These are phyloP conservation scores for Chromobotia macracanthus DNA, from an alignment of 2,797 vertebrate species.

Conservation along the genomic window DNA sequence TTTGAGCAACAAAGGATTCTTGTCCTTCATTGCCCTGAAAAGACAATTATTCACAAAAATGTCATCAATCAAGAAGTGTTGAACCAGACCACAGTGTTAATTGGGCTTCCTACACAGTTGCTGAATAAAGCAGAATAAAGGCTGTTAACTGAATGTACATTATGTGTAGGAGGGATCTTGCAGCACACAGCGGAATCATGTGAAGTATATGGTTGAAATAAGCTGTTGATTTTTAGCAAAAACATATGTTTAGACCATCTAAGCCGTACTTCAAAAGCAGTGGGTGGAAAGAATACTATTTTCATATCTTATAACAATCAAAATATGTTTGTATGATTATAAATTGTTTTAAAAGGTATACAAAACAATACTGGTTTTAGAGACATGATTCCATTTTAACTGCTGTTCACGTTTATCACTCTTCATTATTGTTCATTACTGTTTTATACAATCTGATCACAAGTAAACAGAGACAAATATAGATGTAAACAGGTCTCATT, in stretches of 20 bases:
- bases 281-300: background rate
- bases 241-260: background rate
- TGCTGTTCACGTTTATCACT: too few species aligned
- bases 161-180: background rate
- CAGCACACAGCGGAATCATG: too few species aligned
- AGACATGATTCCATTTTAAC: too few species aligned
- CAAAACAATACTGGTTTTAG: too few species aligned
- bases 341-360: too few species aligned
- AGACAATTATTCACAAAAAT: conserved; percentile 13
- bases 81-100: conserved; percentile 38
- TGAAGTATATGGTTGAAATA: conserved; percentile 22
- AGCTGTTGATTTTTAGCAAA: background rate
- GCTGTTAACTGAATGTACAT: background rate
- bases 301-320: background rate
- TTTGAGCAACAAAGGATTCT: conserved; percentile 61
- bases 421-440: too few species aligned
- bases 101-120: conserved; percentile 21
- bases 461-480: too few species aligned
- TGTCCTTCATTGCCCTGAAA: conserved; percentile 10
- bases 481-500: too few species aligned
- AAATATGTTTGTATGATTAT: too few species aligned
- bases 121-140: conserved; percentile 26
- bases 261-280: background rate
- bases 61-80: conserved; percentile 45
- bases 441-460: too few species aligned